Evolutionary conservation across 1,140 invertebrate genomes (phyloP), one percentile per base, ranked within the genome.

Genomic region (Diplogasteroides magnus): DNA sequence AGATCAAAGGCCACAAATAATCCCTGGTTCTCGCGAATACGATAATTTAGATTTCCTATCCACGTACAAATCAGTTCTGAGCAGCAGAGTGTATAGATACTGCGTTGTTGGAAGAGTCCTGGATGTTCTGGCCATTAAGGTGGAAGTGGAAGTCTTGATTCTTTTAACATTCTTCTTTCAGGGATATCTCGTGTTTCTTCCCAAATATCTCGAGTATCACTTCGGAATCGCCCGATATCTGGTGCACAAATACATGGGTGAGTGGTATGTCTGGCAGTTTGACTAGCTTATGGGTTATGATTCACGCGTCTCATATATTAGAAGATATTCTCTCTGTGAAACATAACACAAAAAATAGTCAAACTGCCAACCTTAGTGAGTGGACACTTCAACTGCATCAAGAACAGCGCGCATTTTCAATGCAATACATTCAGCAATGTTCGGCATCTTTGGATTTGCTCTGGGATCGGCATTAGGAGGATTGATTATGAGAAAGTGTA

Each of bases 201-300:
- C 80, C 1, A 82, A 82, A 67, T 82, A 82, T 64, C 64, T 82
- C 48, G 80, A 82, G 64, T 76, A 83, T 64, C 80, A 82, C 61
- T 82, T 76, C 69, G 80, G 80, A 31, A 82, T 82, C 56, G 81
- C 80, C 25, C 80, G 78, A 56, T 83, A 83, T 64, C 62, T 74
- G 67, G 79, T 82, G 27, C 81, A 82, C 68, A 59, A 64, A 2
- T 77, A 77, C 15, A 83, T 82, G 81, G 79, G 80, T n/a, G n/a
- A n/a, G n/a, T n/a, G n/a, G n/a, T n/a, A n/a, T n/a, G n/a, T n/a
- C n/a, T n/a, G n/a, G n/a, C n/a, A n/a, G n/a, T n/a, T n/a, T n/a
- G n/a, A n/a, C n/a, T n/a, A n/a, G n/a, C n/a, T n/a, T n/a, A n/a
- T n/a, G n/a, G n/a, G n/a, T n/a, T n/a, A n/a, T n/a, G n/a, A n/a